Base-by-base conservation (phyloP, 2,113 vertebrate genomes). In the Gasterosteus nipponicus region DNA sequence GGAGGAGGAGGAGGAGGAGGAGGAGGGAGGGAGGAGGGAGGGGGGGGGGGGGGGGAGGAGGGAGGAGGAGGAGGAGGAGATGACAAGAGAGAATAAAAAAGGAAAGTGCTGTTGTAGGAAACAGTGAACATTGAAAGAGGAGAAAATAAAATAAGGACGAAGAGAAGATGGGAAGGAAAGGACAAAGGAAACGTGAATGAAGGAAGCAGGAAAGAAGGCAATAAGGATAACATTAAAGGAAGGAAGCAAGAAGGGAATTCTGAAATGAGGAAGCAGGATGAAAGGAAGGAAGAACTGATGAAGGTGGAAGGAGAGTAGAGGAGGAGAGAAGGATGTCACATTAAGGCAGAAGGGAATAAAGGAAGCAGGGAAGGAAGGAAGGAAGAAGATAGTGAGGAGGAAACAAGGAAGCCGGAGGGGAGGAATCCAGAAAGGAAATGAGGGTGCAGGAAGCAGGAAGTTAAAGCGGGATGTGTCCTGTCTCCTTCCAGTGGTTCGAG, bases 401-500 rank as follows among this genome's bases (percentile, higher is more conserved):
- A 0, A 29, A 8, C 4, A 47, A 42, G 7, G 31, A 33, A 62
- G 53, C 16, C 19, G 10, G 39, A 56, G 18, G 29, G 66, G 0
- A 60, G 22, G 41, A 29, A 29, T 9, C 31, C 8, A 10, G 3
- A n/a, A 19, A 29, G 19, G 6, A 38, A 10, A 10, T 12, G 2
- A 54, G 51, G 22, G 31, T 4, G 33, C 1, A 56, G 53, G 26
- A 31, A 22, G 26, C 11, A 14, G 26, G 14, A 29, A 19, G 19
- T 14, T 7, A 18, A 33, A 3, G 35, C 35, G 1, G 35, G 35
- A 38, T 6, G 54, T 14, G 18, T 29, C 53, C 14, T 31, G 4
- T 56, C 22, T 56, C 22, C 91, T 33, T 35, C 81, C 91, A 99
- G 97, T 99, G 97, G 97, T 99, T 99, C 91, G 98, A 99, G 93